Evolutionary conservation across 2,888 invertebrate genomes (phyloP).

Genomic region (Cephus rjabovi): DNA sequence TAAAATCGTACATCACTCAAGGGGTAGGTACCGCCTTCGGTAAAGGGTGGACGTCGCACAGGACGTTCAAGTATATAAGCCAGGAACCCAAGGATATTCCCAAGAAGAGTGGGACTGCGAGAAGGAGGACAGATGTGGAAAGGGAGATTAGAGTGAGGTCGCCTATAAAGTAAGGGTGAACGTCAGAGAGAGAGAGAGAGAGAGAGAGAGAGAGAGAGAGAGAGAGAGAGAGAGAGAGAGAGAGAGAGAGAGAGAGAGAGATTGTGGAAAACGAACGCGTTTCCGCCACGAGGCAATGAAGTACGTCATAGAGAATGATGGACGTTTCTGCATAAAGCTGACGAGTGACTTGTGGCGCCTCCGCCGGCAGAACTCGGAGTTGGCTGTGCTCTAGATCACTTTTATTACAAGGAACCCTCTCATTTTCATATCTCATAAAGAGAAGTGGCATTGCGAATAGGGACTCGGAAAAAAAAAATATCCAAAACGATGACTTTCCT

Average conservation of each 20-base stretch:
- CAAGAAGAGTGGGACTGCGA: background rate
- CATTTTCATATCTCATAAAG: conserved; percentile 66
- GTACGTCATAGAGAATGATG: conserved; percentile 66
- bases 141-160: conserved; percentile 5
- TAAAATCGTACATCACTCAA: conserved; percentile 47
- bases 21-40: conserved; percentile 29
- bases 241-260: too few relatives aligned
- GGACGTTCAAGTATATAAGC: conserved; percentile 21
- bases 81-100: conserved; percentile 12
- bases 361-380: conserved; percentile 58
- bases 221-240: too few relatives aligned
- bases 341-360: conserved; percentile 66
- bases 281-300: conserved; percentile 63
- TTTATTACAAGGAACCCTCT: conserved; percentile 63
- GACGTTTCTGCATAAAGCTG: conserved; percentile 66
- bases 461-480: background rate
- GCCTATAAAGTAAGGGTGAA: background rate
- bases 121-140: background rate
- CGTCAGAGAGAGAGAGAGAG: background rate
- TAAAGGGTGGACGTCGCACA: conserved; percentile 23
- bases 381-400: conserved; percentile 66
- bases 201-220: too few relatives aligned
- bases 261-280: conserved; percentile 45
- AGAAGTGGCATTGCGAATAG: conserved; percentile 4
- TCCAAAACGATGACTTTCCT: too few relatives aligned